Conservation (phyloP, 2,888 invertebrate species). For the Drosophila peninsularis region DNA sequence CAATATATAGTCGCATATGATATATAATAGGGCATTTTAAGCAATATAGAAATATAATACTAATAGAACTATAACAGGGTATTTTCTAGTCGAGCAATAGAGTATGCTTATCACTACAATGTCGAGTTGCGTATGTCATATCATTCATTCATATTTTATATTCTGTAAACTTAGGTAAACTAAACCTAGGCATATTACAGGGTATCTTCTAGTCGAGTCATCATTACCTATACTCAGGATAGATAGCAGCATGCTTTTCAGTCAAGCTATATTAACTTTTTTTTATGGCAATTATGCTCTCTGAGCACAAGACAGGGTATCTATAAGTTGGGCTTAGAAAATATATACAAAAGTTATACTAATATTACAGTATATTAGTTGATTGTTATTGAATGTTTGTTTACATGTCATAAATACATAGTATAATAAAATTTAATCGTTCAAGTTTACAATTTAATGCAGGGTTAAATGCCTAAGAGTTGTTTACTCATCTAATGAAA, state of each 20-base stretch:
- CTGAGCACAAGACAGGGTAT: not conserved
- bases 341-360: not conserved
- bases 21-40: too few species aligned
- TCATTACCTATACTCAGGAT: too few species aligned
- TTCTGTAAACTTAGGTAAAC: too few species aligned
- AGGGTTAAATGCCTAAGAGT: not conserved
- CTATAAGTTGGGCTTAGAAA: not conserved
- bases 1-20: too few species aligned
- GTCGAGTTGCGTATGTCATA: too few species aligned
- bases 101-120: not conserved
- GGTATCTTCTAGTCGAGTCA: too few species aligned
- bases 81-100: not conserved
- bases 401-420: conserved; percentile 1
- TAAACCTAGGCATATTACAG: too few species aligned
- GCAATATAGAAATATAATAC: too few species aligned
- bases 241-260: not conserved
- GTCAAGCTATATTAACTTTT: not conserved
- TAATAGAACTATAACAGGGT: not conserved
- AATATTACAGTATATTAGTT: not conserved
- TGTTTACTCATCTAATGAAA: conserved; percentile 5
- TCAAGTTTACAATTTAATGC: not conserved
- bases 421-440: not conserved
- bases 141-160: too few species aligned
- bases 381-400: not conserved
- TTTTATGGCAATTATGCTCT: not conserved